phyloP scores from a whole-genome alignment of 2,888 invertebrate species.

The Patella pellucida region DNA sequence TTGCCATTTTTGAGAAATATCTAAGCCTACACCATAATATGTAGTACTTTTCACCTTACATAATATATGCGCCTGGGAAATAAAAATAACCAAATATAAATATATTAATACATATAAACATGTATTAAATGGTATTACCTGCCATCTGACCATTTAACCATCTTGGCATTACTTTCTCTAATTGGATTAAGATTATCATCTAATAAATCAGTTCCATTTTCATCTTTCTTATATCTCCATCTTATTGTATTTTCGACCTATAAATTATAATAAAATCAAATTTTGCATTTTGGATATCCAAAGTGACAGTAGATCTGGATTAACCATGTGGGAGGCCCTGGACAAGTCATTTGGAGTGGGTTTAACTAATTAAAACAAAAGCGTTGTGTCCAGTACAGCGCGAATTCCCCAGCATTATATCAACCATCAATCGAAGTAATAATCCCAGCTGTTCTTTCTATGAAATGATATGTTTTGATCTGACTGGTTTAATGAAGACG shows the following conservation, averaged over 20 bases:
- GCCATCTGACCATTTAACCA: constrained; percentile 98
- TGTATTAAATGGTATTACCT: constrained; percentile 51
- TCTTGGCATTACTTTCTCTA: constrained; percentile 93
- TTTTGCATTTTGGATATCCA: too few species aligned
- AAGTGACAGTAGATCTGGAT: too few species aligned
- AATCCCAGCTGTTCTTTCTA: too few species aligned
- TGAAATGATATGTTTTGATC: too few species aligned
- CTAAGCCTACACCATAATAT: not conserved
- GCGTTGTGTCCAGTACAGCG: too few species aligned
- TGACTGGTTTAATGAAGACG: too few species aligned
- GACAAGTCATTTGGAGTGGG: too few species aligned
- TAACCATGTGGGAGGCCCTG: too few species aligned
- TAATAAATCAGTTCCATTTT: constrained; percentile 61
- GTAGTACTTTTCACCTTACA: not conserved
- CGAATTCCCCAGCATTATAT: too few species aligned
- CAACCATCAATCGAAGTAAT: too few species aligned
- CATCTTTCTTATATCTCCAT: constrained; percentile 88
- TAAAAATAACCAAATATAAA: not conserved
- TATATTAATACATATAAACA: not conserved
- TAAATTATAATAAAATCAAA: constrained; percentile 24
- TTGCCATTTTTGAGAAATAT: too few species aligned
- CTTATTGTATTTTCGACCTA: constrained; percentile 97
- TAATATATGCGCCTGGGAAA: not conserved
- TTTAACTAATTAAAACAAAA: too few species aligned
- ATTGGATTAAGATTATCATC: constrained; percentile 80